Evolutionary conservation across 2,797 vertebrate species (phyloP).

Genomic region (Valencia hispanica): DNA sequence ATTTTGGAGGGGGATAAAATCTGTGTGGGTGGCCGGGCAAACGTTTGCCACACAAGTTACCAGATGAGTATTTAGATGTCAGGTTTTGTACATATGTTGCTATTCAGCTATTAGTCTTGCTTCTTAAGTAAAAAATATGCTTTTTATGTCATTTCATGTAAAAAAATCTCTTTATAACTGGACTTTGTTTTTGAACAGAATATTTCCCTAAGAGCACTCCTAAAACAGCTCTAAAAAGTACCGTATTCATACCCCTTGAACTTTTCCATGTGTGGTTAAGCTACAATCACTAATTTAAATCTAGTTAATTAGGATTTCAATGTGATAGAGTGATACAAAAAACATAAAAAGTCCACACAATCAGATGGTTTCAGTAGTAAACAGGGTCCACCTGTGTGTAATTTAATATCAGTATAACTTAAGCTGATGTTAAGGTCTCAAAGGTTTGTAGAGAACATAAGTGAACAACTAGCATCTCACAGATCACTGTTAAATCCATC

Average conservation of each 20-base stretch:
- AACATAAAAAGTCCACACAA: background rate
- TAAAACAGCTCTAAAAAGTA: background rate
- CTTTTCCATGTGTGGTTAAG: background rate
- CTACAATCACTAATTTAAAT: background rate
- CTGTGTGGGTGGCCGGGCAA: conserved; percentile 52
- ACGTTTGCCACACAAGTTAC: conserved; percentile 55
- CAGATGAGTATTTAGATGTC: conserved; percentile 32
- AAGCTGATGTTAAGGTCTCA: background rate
- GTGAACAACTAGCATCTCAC: background rate
- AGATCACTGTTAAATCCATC: background rate
- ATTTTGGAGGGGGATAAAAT: conserved; percentile 5
- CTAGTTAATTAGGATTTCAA: background rate
- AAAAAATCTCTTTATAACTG: conserved; percentile 2
- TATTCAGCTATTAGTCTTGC: conserved; percentile 25
- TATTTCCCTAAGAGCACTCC: too few species aligned
- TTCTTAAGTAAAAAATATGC: conserved; percentile 4
- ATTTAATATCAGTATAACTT: background rate
- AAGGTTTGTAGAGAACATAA: background rate
- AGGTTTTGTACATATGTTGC: conserved; percentile 32
- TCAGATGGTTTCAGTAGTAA: too few species aligned
- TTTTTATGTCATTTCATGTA: background rate
- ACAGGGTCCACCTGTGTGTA: too few species aligned
- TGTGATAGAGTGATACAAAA: background rate
- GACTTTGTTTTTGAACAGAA: background rate
- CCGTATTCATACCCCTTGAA: background rate